Evolutionary conservation across 1,140 invertebrate genomes (phyloP).

Genomic region (Medauroidea extradentata): DNA sequence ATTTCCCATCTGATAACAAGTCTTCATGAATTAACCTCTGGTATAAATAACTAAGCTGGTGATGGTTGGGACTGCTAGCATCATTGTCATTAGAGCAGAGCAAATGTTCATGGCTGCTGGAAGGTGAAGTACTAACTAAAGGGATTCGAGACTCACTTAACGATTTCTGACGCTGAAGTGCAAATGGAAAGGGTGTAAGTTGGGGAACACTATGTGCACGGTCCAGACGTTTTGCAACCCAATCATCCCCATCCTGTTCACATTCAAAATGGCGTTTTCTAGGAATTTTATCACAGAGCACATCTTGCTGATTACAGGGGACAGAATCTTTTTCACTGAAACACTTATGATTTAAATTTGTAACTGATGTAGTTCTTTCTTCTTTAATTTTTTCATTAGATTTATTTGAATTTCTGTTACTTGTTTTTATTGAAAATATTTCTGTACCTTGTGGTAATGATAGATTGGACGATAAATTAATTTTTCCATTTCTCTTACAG

Average conservation of each 20-base stretch:
- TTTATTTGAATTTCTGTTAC: not conserved
- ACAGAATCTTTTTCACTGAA: not conserved
- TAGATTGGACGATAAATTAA: not conserved
- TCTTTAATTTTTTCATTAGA: not conserved
- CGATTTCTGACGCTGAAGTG: conserved; percentile 10
- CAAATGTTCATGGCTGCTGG: no score
- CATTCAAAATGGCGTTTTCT: not conserved
- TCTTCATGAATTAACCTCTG: no score
- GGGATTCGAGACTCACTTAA: conserved; percentile 16
- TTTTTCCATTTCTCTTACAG: not conserved
- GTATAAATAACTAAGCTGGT: no score
- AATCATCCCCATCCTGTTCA: not conserved
- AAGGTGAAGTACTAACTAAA: no score
- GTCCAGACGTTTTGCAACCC: conserved; percentile 5
- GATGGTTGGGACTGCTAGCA: no score
- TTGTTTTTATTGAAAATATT: not conserved
- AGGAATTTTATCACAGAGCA: not conserved
- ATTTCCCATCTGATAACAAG: no score
- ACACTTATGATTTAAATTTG: not conserved
- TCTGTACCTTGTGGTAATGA: not conserved
- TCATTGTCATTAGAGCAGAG: no score
- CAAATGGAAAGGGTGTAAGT: conserved; percentile 11
- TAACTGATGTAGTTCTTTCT: not conserved
- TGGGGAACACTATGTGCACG: conserved; percentile 17
- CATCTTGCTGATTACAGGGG: not conserved